A percentile compares a stretch with the other conserved stretches of the same genome.
phyloP scores from a whole-genome alignment of 2,888 invertebrate species.

The Autographa pulchrina region DNA sequence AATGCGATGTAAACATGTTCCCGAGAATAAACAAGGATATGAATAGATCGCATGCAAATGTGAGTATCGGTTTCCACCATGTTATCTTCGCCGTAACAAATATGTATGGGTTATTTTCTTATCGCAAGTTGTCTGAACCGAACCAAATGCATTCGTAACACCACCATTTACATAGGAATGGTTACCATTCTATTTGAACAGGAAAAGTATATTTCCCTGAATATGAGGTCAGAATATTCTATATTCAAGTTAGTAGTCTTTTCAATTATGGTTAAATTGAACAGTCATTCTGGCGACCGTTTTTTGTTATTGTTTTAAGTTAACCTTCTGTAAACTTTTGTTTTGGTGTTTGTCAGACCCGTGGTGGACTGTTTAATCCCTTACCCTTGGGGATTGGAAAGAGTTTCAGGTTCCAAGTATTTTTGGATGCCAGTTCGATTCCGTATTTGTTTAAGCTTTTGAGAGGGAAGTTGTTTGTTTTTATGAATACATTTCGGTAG shows the following conservation, averaged over 20 bases:
- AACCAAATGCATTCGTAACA: not conserved
- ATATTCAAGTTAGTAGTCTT: not conserved
- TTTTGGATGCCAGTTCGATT: constrained; percentile 30
- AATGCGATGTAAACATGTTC: not conserved
- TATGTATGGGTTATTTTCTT: constrained; percentile 1
- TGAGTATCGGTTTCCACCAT: not conserved
- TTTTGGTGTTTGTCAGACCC: not conserved
- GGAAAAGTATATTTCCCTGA: not conserved
- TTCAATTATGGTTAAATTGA: not conserved
- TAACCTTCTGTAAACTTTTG: constrained; percentile 17
- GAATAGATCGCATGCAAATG: constrained; percentile 4
- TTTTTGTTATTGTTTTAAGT: not conserved
- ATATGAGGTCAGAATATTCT: not conserved
- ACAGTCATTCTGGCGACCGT: not conserved
- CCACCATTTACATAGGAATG: not conserved
- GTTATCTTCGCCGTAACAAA: not conserved
- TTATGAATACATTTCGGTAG: constrained; percentile 7
- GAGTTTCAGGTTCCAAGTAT: constrained; percentile 42
- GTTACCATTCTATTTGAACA: not conserved
- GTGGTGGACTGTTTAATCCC: constrained; percentile 40
- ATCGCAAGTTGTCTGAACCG: not conserved
- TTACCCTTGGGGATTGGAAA: constrained; percentile 19
- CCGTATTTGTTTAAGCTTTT: constrained; percentile 42
- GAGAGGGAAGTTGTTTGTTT: constrained; percentile 17
- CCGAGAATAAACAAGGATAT: not conserved